phyloP scores from a whole-genome alignment of 1,140 invertebrate species.

The Drosophila kanapiae region DNA sequence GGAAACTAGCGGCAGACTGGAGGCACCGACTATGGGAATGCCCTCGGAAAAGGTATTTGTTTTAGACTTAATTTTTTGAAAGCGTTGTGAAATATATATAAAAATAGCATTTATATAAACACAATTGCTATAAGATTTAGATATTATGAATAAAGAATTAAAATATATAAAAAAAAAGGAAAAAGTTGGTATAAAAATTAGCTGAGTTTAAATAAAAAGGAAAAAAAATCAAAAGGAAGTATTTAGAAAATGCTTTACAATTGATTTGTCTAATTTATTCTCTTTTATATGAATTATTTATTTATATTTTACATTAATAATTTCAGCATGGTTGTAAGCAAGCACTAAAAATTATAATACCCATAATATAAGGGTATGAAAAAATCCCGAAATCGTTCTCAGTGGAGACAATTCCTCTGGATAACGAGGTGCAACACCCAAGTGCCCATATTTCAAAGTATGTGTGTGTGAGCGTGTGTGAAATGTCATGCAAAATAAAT shows the following conservation, averaged over 20 bases:
- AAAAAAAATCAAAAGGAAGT: no score
- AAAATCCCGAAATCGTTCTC: slow-evolving; percentile 18
- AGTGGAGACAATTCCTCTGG: slow-evolving; percentile 50
- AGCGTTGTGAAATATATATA: neutral
- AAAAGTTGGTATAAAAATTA: no score
- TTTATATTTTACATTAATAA: neutral
- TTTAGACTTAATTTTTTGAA: neutral
- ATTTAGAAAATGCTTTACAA: no score
- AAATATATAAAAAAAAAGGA: no score
- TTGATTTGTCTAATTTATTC: neutral
- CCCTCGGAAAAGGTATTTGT: neutral
- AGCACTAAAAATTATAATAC: neutral
- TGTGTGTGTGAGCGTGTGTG: slow-evolving; percentile 45
- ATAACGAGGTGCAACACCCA: slow-evolving; percentile 73
- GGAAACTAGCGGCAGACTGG: neutral
- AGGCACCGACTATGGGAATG: neutral
- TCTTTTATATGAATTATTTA: neutral
- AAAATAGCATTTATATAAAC: no score
- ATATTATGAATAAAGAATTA: no score
- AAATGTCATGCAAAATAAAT: slow-evolving; percentile 81
- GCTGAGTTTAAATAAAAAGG: no score
- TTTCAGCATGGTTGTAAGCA: neutral
- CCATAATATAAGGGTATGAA: neutral
- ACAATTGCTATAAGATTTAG: no score
- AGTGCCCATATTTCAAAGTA: slow-evolving; percentile 29